phyloP scores from a whole-genome alignment of 2,888 invertebrate genomes.

The Anaspis maculata region DNA sequence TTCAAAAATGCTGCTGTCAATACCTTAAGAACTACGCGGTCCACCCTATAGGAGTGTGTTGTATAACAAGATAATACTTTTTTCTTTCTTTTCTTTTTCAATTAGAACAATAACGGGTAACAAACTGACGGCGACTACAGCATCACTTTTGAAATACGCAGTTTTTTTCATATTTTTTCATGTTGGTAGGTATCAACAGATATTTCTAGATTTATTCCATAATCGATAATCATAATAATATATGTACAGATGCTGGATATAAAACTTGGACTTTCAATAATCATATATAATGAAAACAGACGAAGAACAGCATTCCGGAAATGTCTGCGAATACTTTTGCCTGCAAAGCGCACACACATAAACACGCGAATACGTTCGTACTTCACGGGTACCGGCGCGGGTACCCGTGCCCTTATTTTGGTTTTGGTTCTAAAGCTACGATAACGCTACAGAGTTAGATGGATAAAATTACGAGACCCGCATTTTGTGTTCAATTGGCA shows the following conservation, averaged over 20 bases:
- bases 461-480: conserved; percentile 31
- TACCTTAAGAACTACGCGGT: conserved; percentile 28
- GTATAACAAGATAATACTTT: conserved; percentile 35
- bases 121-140: conserved; percentile 21
- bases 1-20: conserved; percentile 31
- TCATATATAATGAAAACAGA: conserved; percentile 12
- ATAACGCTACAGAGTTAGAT: conserved; percentile 17
- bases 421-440: too few species aligned
- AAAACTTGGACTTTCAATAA: conserved; percentile 29
- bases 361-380: neutral
- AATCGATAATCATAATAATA: conserved; percentile 7
- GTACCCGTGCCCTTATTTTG: too few species aligned
- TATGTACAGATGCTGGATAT: conserved; percentile 23
- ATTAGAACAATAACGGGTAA: too few species aligned
- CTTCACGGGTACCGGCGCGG: too few species aligned
- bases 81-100: conserved; percentile 22
- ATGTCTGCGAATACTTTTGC: conserved; percentile 21
- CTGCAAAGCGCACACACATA: conserved; percentile 17
- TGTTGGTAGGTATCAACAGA: conserved; percentile 27
- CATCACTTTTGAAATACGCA: conserved; percentile 31
- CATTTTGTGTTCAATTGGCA: conserved; percentile 40
- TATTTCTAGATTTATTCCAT: conserved; percentile 17
- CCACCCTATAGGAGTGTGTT: conserved; percentile 21
- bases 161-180: conserved; percentile 1
- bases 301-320: conserved; percentile 26